Conservation (phyloP, 2,797 vertebrate species). For the Enteromius viviparus region DNA sequence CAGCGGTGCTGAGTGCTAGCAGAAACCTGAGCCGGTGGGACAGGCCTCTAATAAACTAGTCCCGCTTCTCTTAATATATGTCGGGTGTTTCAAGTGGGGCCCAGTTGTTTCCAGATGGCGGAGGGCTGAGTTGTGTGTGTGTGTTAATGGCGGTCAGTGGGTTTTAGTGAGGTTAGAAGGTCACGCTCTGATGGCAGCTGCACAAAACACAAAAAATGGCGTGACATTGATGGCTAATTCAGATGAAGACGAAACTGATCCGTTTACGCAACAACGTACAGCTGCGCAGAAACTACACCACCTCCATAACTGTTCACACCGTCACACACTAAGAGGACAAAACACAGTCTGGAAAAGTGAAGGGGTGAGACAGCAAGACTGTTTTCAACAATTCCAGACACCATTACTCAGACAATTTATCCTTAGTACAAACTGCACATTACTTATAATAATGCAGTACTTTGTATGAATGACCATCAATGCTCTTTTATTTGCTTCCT, state of each 20-base stretch:
- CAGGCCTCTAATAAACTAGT: constrained; percentile 48
- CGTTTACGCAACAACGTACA: constrained; percentile 8
- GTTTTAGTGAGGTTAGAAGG: constrained; percentile 31
- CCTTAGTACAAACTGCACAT: neutral
- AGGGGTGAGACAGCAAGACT: neutral
- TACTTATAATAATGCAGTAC: neutral
- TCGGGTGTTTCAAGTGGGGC: constrained; percentile 35
- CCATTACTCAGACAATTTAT: neutral
- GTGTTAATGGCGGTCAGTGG: constrained; percentile 41
- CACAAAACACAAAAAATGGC: constrained; percentile 3
- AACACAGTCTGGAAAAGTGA: neutral
- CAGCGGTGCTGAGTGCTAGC: constrained; percentile 32
- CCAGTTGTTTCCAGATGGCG: constrained; percentile 56
- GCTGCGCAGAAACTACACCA: neutral
- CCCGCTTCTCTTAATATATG: constrained; percentile 36
- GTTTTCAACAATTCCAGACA: neutral
- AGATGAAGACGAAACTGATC: constrained; percentile 23
- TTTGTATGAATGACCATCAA: neutral
- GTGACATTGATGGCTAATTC: constrained; percentile 36
- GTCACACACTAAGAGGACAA: neutral
- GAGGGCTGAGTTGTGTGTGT: constrained; percentile 34
- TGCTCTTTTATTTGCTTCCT: neutral
- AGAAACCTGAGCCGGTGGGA: constrained; percentile 42
- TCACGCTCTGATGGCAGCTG: constrained; percentile 22
- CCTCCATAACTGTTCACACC: neutral